Evolutionary conservation across 2,888 invertebrate genomes (phyloP), one percentile per base, ranked within the genome.

Genomic region (Lepidocyrtinus sp.): DNA sequence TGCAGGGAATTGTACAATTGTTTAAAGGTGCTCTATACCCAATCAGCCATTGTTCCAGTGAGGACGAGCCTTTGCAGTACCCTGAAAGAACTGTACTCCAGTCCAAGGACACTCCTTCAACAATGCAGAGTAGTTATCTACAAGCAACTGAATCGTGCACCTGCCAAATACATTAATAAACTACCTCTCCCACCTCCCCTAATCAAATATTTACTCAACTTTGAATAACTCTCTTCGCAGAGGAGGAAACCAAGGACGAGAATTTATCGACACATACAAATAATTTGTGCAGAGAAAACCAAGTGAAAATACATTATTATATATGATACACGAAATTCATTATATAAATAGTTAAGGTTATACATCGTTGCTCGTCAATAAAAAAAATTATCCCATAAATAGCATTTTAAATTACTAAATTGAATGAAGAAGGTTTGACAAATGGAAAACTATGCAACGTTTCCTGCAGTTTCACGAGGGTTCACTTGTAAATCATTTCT

Each of bases 81-180:
- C 36, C 91, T 94, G 84, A 91, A 92, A 85, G 90, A 91, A 70
- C 89, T 94, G 84, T 92, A 92, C 86, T 92, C 92, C 46, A 90
- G 91, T 82, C 94, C 94, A 9, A 90, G 94, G 61, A 92, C 91
- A 82, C 90, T 94, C n/a, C 93, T 93, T 88, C 93, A 94, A 88
- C 91, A 93, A 80, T 91, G 93, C 61, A 90, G 94, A 21, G 92
- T 93, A 69, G 90, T 91, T 84, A 93, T 94, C 82, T 93, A 93
- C 88, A 91, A 92, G 86, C 91, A 93, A 69, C 88, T 94, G 82
- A 90, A 91, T 81, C 90, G 92, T 64, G 91, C 91, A 87, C 90
- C 94, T 71, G 93, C 92, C n/a, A 90, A 91, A 82, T 90, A 91
- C 87, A 91, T 93, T 68, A 92, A 91, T 87, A 91, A 92, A 87